These are phyloP conservation scores for Poecilia velifera DNA, from an alignment of 2,797 vertebrate species.

Conservation along the genomic window DNA sequence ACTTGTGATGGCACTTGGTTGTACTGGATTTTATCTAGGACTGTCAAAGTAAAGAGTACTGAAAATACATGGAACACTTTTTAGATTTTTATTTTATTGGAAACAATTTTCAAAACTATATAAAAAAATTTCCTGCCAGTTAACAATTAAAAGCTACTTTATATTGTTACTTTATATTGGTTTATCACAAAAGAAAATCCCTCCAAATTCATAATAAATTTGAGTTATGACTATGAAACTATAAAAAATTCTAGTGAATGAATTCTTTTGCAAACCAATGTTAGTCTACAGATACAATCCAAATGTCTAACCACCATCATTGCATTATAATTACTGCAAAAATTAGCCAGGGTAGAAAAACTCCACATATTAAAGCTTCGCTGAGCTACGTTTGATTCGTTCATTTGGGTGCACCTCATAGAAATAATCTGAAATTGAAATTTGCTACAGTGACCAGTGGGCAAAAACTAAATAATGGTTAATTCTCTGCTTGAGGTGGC, in stretches of 20 bases:
- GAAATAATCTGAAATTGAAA: conserved; percentile 46
- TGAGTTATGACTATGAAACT: background rate
- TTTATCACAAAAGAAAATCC: background rate
- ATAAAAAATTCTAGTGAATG: background rate
- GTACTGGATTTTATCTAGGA: background rate
- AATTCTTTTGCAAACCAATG: background rate
- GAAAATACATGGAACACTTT: background rate
- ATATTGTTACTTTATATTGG: background rate
- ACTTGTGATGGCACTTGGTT: background rate
- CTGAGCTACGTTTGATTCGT: conserved; percentile 25
- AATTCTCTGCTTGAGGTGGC: conserved; percentile 73
- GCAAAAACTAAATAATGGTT: conserved; percentile 65
- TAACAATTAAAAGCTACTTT: background rate
- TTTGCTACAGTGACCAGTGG: conserved; percentile 58
- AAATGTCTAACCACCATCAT: conserved; percentile 19
- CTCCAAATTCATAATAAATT: background rate
- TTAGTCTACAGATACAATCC: conserved; percentile 46
- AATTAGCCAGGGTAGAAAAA: conserved; percentile 15
- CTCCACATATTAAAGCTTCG: conserved; percentile 22
- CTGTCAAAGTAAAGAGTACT: background rate
- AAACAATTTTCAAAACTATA: background rate
- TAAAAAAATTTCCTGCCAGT: background rate
- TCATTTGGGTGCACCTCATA: conserved; percentile 39
- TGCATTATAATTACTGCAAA: conserved; percentile 1
- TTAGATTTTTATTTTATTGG: background rate